A percentile compares a stretch with the other conserved stretches of the same genome.
Conservation (phyloP, 1,140 invertebrate species). For the Battus philenor region DNA sequence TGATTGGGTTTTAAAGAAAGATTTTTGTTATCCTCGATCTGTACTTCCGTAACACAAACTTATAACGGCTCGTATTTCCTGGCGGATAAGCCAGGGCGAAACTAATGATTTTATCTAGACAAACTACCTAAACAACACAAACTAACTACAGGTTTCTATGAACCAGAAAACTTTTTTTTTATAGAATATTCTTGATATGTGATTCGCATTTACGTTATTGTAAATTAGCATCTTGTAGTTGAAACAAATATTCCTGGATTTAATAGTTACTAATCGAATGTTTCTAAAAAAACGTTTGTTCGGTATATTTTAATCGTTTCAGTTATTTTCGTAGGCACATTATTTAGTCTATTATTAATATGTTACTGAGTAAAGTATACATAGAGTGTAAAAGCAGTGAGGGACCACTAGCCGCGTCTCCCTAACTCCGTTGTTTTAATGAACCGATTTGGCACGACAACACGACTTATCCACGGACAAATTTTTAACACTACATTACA, state of each 20-base stretch:
- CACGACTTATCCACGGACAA: slow-evolving; percentile 45
- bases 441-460: slow-evolving; percentile 71
- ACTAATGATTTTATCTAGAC: slow-evolving; percentile 17
- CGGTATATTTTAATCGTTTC: too few relatives aligned
- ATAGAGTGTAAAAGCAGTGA: slow-evolving; percentile 58
- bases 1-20: neutral
- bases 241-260: too few relatives aligned
- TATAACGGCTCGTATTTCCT: slow-evolving; percentile 12
- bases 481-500: slow-evolving; percentile 21
- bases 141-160: too few relatives aligned
- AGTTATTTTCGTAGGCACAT: too few relatives aligned
- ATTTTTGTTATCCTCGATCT: neutral
- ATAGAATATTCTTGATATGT: slow-evolving; percentile 2
- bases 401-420: slow-evolving; percentile 43
- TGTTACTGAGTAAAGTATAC: too few relatives aligned
- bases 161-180: too few relatives aligned
- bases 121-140: slow-evolving; percentile 2
- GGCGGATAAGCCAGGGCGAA: slow-evolving; percentile 7
- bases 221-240: too few relatives aligned
- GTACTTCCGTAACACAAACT: slow-evolving; percentile 11
- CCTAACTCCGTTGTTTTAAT: slow-evolving; percentile 52
- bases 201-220: too few relatives aligned
- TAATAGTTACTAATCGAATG: too few relatives aligned
- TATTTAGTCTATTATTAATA: too few relatives aligned
- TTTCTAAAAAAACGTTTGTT: too few relatives aligned